Conservation (phyloP, 2,797 vertebrate genomes). For the Sternotherus odoratus region DNA sequence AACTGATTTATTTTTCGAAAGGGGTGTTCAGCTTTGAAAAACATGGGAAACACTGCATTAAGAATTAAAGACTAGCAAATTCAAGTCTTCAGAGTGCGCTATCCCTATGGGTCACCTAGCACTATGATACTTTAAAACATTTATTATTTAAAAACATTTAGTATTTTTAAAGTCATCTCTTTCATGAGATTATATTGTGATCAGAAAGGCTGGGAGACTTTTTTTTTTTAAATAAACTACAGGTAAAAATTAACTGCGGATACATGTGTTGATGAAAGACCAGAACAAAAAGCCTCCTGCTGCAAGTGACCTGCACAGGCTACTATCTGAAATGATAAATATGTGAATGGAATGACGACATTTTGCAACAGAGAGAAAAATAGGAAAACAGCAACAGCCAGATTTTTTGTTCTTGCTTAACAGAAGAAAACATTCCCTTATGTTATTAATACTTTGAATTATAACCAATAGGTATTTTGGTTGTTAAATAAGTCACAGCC, state of each 20-base stretch:
- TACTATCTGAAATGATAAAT: neutral
- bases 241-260: neutral
- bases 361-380: slow-evolving; percentile 1
- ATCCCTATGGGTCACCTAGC: neutral
- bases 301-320: neutral
- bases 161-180: neutral
- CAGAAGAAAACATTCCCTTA: neutral
- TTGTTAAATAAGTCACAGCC: slow-evolving; percentile 56
- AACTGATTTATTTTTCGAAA: neutral
- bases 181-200: neutral
- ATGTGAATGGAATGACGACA: neutral
- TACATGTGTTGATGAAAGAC: neutral
- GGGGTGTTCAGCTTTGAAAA: neutral
- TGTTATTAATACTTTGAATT: neutral
- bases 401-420: neutral
- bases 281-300: neutral
- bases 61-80: neutral
- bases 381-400: neutral
- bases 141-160: neutral
- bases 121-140: neutral
- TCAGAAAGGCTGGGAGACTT: neutral
- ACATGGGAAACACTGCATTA: slow-evolving; percentile 7
- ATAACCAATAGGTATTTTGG: slow-evolving; percentile 52
- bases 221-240: neutral
- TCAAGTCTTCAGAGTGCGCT: neutral